Conservation (phyloP, 2,113 vertebrate species). For the Bungarus multicinctus region DNA sequence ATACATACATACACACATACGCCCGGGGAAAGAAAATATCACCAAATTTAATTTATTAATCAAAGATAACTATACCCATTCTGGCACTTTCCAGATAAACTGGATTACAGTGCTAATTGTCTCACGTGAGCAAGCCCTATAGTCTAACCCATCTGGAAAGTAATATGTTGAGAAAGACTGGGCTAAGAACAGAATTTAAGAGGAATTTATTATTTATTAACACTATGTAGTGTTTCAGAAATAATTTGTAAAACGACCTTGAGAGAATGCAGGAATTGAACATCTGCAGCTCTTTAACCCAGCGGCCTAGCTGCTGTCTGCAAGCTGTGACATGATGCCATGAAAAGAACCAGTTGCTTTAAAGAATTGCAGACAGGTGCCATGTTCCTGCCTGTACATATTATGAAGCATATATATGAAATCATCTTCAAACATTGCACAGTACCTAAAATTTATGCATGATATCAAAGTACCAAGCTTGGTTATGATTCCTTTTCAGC, state of each 20-base stretch:
- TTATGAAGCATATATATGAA: background rate
- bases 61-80: background rate
- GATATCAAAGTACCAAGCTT: background rate
- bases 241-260: background rate
- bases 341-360: background rate
- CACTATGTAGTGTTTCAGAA: background rate
- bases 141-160: background rate
- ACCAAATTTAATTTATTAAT: background rate
- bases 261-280: background rate
- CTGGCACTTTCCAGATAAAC: background rate
- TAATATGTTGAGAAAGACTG: background rate
- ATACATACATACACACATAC: background rate
- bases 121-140: background rate
- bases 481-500: background rate
- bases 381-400: background rate
- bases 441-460: background rate
- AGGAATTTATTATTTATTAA: background rate
- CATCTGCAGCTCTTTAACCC: background rate
- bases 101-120: background rate
- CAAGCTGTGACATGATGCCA: background rate
- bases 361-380: background rate
- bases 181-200: background rate
- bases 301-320: background rate
- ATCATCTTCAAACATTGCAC: background rate
- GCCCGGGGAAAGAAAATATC: background rate